Evolutionary conservation across 2,113 vertebrate genomes (phyloP).

Genomic region (Felis chaus): DNA sequence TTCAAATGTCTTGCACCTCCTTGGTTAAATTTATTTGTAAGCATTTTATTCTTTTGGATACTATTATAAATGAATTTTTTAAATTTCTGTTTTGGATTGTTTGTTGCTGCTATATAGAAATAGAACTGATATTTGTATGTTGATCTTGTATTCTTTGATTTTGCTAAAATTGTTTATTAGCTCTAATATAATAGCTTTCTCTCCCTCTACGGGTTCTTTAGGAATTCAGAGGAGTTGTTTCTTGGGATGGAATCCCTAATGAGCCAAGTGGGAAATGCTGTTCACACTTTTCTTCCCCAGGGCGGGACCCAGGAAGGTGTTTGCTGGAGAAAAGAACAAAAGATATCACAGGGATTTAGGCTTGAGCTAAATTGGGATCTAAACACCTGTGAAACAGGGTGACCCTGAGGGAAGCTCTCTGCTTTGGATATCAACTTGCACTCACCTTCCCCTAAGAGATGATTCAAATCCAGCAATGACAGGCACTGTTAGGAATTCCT

Average conservation of each 20-base stretch:
- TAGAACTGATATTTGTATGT: background rate
- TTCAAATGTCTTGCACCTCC: background rate
- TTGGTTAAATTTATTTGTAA: background rate
- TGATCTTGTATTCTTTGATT: background rate
- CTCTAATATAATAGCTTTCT: background rate
- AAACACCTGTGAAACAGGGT: background rate
- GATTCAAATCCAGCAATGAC: background rate
- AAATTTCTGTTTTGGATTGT: background rate
- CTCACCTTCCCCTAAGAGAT: background rate
- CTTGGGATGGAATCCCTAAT: background rate
- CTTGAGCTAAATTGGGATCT: background rate
- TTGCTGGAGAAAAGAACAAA: slow-evolving; percentile 27
- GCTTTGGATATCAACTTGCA: background rate
- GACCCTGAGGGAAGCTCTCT: background rate
- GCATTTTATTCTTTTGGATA: background rate
- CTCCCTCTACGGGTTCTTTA: background rate
- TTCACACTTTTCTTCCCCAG: background rate
- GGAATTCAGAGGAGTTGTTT: background rate
- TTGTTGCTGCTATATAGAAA: background rate
- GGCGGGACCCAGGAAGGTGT: background rate
- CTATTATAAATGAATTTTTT: background rate
- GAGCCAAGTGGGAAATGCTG: background rate
- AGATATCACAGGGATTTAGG: background rate
- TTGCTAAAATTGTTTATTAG: background rate
- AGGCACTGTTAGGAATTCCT: background rate